phyloP scores from a whole-genome alignment of 2,797 vertebrate genomes.

The Cephalopachus bancanus region DNA sequence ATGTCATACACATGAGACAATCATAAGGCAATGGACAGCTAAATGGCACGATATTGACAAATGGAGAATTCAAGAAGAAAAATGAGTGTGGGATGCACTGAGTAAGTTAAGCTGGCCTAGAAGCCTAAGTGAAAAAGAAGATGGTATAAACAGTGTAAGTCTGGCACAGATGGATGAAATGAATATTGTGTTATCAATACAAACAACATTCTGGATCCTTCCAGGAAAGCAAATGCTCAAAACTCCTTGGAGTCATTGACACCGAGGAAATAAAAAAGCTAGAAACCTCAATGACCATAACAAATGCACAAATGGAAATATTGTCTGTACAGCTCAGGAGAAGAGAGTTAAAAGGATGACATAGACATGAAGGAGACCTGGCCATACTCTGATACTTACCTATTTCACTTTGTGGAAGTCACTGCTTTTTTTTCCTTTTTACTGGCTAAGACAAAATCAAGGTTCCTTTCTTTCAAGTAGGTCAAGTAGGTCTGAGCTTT shows the following conservation, averaged over 20 bases:
- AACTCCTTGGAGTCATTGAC: background rate
- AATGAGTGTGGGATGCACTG: background rate
- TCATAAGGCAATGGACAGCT: background rate
- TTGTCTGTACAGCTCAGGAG: background rate
- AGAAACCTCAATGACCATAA: background rate
- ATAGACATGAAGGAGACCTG: background rate
- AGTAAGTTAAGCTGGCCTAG: background rate
- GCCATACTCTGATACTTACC: background rate
- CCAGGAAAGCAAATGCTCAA: background rate
- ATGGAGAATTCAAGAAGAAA: background rate
- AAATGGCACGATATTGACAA: background rate
- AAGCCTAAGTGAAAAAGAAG: background rate
- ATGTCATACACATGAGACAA: background rate
- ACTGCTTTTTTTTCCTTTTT: background rate
- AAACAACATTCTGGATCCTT: background rate
- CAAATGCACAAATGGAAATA: background rate
- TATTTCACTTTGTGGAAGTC: background rate
- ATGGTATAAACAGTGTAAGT: background rate
- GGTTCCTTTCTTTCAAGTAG: background rate
- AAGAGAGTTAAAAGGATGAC: background rate
- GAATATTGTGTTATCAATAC: background rate
- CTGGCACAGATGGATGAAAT: background rate
- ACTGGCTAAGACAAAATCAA: constrained; percentile 49
- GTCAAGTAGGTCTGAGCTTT: constrained; percentile 3
- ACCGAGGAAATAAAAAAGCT: background rate